Percentiles rank a stretch among this genome's conserved stretches.
These are phyloP conservation scores for Drosophila demipolita DNA, from an alignment of 2,888 invertebrate genomes.

Conservation along the genomic window DNA sequence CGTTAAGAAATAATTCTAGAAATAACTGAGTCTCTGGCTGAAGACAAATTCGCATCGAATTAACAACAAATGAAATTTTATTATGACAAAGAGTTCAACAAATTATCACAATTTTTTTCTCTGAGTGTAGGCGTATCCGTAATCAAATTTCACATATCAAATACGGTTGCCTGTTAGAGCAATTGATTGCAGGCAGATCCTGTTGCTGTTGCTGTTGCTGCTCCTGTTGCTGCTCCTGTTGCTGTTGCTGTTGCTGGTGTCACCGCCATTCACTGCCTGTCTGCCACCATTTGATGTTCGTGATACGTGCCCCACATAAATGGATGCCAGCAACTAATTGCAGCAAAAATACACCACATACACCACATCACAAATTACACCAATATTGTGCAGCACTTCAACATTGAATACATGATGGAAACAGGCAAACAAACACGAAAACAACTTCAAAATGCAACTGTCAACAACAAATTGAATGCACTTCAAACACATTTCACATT, in stretches of 20 bases:
- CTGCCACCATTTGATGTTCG: not conserved
- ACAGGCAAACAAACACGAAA: not conserved
- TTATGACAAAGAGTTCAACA: not conserved
- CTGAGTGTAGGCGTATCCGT: not conserved
- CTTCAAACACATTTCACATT: not conserved
- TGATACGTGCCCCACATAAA: conserved; percentile 23
- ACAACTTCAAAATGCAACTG: conserved; percentile 22
- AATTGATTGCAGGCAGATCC: conserved; percentile 35
- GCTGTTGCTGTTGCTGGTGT: not conserved
- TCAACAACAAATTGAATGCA: conserved; percentile 23
- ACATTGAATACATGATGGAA: not conserved
- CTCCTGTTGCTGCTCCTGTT: conserved; percentile 18
- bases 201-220: conserved; percentile 9
- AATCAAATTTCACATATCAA: conserved; percentile 28
- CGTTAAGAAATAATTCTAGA: not conserved
- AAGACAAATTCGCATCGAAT: not conserved
- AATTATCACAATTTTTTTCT: not conserved
- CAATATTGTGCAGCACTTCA: conserved; percentile 13
- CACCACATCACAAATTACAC: not conserved
- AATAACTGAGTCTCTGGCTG: not conserved
- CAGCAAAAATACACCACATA: conserved; percentile 1
- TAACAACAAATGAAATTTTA: not conserved
- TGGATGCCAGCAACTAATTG: conserved; percentile 34
- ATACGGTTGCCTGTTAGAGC: not conserved
- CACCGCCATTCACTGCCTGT: not conserved